A percentile compares a stretch with the other conserved stretches of the same genome.
These are phyloP conservation scores for Rhingia rostrata DNA, from an alignment of 2,888 invertebrate species.

Conservation along the genomic window DNA sequence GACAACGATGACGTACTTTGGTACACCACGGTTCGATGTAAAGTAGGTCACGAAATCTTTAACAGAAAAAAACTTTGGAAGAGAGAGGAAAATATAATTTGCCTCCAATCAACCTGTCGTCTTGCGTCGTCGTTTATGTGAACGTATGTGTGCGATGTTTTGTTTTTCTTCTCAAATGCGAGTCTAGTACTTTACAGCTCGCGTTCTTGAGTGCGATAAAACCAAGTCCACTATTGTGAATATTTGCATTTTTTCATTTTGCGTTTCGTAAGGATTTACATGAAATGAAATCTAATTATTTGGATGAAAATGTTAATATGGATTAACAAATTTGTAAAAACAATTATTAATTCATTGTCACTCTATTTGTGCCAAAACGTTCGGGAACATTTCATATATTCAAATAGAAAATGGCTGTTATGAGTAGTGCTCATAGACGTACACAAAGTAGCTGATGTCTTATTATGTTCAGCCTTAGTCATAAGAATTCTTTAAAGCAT, in stretches of 20 bases:
- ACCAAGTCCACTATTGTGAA: background rate
- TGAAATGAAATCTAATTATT: background rate
- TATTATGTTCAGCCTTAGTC: too few relatives aligned
- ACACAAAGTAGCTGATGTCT: too few relatives aligned
- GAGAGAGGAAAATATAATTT: constrained; percentile 47
- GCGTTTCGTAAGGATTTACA: background rate
- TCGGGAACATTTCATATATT: too few relatives aligned
- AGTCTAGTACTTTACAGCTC: background rate
- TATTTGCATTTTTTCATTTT: background rate
- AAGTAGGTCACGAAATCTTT: constrained; percentile 71
- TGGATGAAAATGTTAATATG: too few relatives aligned
- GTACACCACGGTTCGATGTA: constrained; percentile 46
- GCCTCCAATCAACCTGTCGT: constrained; percentile 46
- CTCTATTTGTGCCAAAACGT: too few relatives aligned
- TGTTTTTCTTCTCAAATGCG: background rate
- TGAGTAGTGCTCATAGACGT: too few relatives aligned
- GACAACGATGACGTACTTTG: constrained; percentile 72
- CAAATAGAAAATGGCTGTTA: too few relatives aligned
- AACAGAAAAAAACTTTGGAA: constrained; percentile 27
- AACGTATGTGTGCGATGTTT: constrained; percentile 22
- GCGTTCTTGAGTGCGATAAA: constrained; percentile 1
- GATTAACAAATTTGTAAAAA: too few relatives aligned
- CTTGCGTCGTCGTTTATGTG: constrained; percentile 28
- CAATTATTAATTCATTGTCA: too few relatives aligned
- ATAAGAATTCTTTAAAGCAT: too few relatives aligned